Conservation (phyloP, 1,140 invertebrate genomes). For the Drosophila sproati region DNA sequence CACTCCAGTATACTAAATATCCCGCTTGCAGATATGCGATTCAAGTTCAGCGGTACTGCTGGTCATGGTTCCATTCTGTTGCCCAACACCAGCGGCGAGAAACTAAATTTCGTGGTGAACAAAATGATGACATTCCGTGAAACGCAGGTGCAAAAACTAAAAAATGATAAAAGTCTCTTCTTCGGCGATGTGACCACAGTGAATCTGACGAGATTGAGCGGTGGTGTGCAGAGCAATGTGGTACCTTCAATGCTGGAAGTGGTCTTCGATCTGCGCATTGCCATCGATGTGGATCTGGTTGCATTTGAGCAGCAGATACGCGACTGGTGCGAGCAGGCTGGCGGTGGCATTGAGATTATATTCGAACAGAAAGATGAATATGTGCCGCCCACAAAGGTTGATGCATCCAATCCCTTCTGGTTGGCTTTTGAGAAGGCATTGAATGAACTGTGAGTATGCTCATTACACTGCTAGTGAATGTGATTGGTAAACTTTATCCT, state of each 20-base stretch:
- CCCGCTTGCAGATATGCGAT: constrained; percentile 86
- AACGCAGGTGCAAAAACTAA: constrained; percentile 89
- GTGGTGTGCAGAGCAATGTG: constrained; percentile 97
- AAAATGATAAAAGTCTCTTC: constrained; percentile 86
- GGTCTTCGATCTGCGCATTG: constrained; percentile 92
- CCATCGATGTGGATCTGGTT: constrained; percentile 87
- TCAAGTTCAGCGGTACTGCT: constrained; percentile 88
- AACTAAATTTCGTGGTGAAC: constrained; percentile 91
- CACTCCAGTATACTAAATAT: background rate
- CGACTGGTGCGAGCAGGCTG: constrained; percentile 93
- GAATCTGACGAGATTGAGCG: constrained; percentile 93
- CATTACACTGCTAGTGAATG: constrained; percentile 73
- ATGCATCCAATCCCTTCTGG: constrained; percentile 92
- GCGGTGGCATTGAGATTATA: constrained; percentile 90
- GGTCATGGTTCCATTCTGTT: constrained; percentile 95
- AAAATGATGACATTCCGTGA: constrained; percentile 89
- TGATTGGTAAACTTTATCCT: background rate
- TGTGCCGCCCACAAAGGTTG: constrained; percentile 88
- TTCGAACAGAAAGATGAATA: constrained; percentile 89
- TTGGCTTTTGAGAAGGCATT: constrained; percentile 88
- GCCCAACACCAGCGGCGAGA: constrained; percentile 93
- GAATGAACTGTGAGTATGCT: constrained; percentile 86
- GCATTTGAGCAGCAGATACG: constrained; percentile 89
- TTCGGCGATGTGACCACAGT: constrained; percentile 95
- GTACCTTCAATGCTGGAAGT: constrained; percentile 92